Evolutionary conservation across 2,888 invertebrate species (phyloP).

Genomic region (Conomelus anceps): DNA sequence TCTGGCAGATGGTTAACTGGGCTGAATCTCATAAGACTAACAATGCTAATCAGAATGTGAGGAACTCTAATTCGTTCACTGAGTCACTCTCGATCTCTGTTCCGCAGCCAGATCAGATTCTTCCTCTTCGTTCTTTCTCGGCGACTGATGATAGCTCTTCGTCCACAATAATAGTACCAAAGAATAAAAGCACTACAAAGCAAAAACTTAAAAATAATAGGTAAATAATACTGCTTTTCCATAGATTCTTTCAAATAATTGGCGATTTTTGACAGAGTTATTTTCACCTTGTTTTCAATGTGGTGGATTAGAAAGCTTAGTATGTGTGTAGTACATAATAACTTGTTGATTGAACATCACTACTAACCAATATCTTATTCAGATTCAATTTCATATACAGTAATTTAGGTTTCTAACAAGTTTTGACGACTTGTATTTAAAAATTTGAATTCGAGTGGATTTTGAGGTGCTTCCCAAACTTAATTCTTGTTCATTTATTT

Average conservation of each 20-base stretch:
- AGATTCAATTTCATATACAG: too few relatives aligned
- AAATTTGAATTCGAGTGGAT: too few relatives aligned
- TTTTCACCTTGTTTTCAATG: not conserved
- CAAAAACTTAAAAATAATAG: not conserved
- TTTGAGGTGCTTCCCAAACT: too few relatives aligned
- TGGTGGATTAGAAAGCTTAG: not conserved
- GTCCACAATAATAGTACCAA: not conserved
- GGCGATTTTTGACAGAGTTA: too few relatives aligned
- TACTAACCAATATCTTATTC: too few relatives aligned
- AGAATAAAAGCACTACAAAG: not conserved
- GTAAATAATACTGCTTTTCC: not conserved
- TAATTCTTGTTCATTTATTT: too few relatives aligned
- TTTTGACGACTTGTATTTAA: too few relatives aligned
- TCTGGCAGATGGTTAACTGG: conserved; percentile 34
- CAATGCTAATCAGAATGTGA: not conserved
- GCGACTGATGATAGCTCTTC: not conserved
- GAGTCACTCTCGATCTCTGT: conserved; percentile 23
- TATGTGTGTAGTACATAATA: not conserved
- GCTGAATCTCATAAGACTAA: conserved; percentile 10
- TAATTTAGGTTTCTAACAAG: too few relatives aligned
- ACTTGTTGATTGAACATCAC: too few relatives aligned
- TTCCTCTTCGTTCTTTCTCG: not conserved
- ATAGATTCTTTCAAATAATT: too few relatives aligned
- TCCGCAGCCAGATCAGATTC: conserved; percentile 19
- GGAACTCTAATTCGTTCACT: not conserved